These are phyloP conservation scores for Colletes gigas DNA, from an alignment of 1,140 invertebrate genomes.

Conservation along the genomic window DNA sequence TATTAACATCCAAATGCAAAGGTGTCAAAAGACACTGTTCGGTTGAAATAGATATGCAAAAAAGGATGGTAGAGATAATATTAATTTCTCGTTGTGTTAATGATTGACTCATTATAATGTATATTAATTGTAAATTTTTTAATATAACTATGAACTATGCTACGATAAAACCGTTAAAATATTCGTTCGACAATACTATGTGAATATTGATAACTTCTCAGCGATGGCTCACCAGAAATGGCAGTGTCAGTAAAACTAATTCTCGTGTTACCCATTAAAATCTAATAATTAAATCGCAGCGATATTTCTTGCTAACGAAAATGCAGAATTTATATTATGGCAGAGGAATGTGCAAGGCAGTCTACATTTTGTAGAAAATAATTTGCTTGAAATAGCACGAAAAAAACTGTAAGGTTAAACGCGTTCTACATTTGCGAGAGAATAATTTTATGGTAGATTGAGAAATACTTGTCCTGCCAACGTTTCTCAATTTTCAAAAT, in stretches of 20 bases:
- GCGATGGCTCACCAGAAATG: not conserved
- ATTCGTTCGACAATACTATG: too few species aligned
- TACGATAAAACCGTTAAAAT: not conserved
- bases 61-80: too few species aligned
- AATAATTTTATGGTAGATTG: not conserved
- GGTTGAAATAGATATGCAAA: too few species aligned
- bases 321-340: not conserved
- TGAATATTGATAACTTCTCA: not conserved
- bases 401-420: not conserved
- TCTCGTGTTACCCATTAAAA: not conserved
- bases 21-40: too few species aligned
- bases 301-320: not conserved
- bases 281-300: not conserved
- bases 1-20: too few species aligned
- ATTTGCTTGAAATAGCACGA: not conserved
- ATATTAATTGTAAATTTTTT: too few species aligned
- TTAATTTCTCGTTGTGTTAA: too few species aligned
- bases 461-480: not conserved
- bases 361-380: not conserved
- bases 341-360: not conserved
- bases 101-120: too few species aligned
- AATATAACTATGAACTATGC: too few species aligned
- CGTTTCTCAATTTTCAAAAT: not conserved
- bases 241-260: not conserved
- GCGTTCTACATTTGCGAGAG: not conserved